Base-by-base conservation (phyloP, 2,797 vertebrate genomes). In the Catamblyrhynchus diadema region DNA sequence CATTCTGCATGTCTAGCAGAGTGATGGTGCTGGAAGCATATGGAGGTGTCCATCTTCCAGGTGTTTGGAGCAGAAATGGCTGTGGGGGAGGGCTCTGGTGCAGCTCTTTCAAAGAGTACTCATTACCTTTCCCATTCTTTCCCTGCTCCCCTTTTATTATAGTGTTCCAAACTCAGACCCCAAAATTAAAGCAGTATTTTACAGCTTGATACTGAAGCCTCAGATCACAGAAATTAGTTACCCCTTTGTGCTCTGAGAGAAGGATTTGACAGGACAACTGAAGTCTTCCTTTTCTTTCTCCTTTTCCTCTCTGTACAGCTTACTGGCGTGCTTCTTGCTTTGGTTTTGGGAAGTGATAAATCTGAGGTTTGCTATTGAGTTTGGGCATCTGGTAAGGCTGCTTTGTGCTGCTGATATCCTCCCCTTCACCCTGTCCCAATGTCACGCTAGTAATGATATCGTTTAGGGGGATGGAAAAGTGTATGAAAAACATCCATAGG, bases 241-340 rank as follows among this genome's bases (percentile, higher is more conserved):
- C 51, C 27, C 87, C 33, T 67, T 83, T 1, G 1, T 78, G 32
- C 62, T 95, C 61, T 56, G 50, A 80, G 79, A 56, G 59, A 82
- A 92, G 79, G 81, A 85, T 92, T 94, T 96, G 88, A 94, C 88
- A 95, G 91, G 86, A 95, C 86, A 95, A 50, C 75, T 75, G 81
- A 94, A 90, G 85, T 65, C 67, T 81, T 60, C 37, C 50, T 72
- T 89, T 62, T 62, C 30, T 86, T 59, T 78, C 51, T 86, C 28
- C 15, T 92, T 94, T 86, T 44, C 35, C 8, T 27, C 83, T 77
- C 51, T 23, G n/a, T 72, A 30, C 45, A 80, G 90, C 62, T 48
- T 39, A 41, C 66, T 92, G 86, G 33, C 35, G 61, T 70, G 70
- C 79, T 90, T 86, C 82, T 60, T 78, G 61, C 64, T 90, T 95